phyloP scores from a whole-genome alignment of 2,113 vertebrate species.

The Psephotus haematonotus region DNA sequence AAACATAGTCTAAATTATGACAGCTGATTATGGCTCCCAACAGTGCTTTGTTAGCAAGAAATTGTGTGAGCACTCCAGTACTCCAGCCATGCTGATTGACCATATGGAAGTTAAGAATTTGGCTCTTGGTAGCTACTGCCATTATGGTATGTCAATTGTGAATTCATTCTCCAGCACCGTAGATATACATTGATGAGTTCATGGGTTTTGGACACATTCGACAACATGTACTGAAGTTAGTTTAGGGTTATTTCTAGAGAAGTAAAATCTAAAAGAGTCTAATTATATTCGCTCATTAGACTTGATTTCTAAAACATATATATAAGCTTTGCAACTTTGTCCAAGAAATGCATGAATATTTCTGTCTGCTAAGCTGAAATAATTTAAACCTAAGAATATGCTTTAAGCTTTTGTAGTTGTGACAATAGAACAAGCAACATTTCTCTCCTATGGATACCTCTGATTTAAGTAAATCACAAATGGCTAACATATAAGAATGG shows the following conservation, averaged over 20 bases:
- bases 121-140: not conserved
- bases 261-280: not conserved
- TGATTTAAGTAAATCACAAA: not conserved
- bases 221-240: not conserved
- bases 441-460: not conserved
- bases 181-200: not conserved
- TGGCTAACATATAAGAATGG: not conserved
- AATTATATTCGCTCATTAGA: not conserved
- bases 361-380: not conserved
- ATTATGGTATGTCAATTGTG: not conserved
- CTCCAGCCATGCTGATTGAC: not conserved
- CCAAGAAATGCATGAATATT: not conserved
- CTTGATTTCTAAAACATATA: not conserved
- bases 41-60: not conserved
- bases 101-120: constrained; percentile 18
- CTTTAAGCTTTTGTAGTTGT: not conserved
- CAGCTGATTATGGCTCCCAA: not conserved
- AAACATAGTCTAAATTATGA: not conserved
- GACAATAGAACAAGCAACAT: not conserved
- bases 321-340: not conserved
- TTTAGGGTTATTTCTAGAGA: not conserved
- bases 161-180: not conserved
- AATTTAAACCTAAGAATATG: not conserved
- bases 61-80: not conserved
- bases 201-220: not conserved